These are phyloP conservation scores for Lacerta agilis DNA, from an alignment of 2,797 vertebrate species.

Conservation along the genomic window DNA sequence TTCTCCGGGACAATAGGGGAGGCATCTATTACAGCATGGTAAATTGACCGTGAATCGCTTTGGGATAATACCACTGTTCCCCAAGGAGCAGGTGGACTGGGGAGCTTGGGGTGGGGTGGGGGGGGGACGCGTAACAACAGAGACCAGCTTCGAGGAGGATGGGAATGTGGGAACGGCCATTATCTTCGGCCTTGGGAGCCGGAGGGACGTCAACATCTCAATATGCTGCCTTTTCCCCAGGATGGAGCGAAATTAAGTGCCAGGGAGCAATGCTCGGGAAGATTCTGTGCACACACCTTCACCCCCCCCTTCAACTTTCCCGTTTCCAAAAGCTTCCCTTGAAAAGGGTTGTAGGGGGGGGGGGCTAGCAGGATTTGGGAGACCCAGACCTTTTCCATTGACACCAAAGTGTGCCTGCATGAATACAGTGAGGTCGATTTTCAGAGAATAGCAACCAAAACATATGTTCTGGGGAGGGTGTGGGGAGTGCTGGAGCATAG, in stretches of 20 bases:
- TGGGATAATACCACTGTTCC: conserved; percentile 80
- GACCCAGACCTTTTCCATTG: conserved; percentile 61
- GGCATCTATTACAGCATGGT: conserved; percentile 82
- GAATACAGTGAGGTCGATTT: conserved; percentile 54
- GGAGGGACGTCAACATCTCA: conserved; percentile 69
- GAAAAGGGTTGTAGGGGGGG: conserved; percentile 41
- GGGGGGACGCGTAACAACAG: conserved; percentile 70
- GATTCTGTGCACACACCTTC: conserved; percentile 28
- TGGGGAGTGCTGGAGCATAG: not conserved
- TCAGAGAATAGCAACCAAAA: conserved; percentile 24
- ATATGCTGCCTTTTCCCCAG: conserved; percentile 79
- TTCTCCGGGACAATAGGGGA: conserved; percentile 75
- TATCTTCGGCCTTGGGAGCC: conserved; percentile 72
- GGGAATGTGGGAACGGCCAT: conserved; percentile 82
- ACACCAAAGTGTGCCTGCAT: conserved; percentile 67
- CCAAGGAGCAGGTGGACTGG: conserved; percentile 83
- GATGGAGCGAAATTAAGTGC: conserved; percentile 51
- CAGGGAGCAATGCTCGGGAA: conserved; percentile 56
- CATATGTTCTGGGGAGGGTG: not conserved
- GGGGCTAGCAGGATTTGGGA: conserved; percentile 42
- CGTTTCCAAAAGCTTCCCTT: conserved; percentile 18
- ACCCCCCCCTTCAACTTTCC: not conserved
- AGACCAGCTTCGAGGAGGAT: conserved; percentile 54
- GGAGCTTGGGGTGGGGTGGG: conserved; percentile 46
- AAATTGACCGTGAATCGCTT: conserved; percentile 82